Percentiles rank a stretch among this genome's conserved stretches.
phyloP scores from a whole-genome alignment of 2,797 vertebrate species.

The Macropus fuliginosus region DNA sequence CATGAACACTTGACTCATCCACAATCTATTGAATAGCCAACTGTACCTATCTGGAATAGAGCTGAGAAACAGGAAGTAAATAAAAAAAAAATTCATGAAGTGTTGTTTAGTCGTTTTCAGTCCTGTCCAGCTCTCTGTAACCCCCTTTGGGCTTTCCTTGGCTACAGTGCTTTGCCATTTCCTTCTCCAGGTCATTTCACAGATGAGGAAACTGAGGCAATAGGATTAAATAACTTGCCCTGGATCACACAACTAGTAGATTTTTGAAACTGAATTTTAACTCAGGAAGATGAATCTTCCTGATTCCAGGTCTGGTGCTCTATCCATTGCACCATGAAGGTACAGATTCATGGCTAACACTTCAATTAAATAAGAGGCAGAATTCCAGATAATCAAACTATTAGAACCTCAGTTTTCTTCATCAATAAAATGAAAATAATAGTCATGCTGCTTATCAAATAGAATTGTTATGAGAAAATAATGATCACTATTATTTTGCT shows the following conservation, averaged over 20 bases:
- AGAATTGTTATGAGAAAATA: not conserved
- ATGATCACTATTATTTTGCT: not conserved
- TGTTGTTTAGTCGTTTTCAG: too few species aligned
- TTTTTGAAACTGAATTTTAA: not conserved
- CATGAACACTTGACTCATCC: not conserved
- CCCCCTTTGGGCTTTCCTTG: not conserved
- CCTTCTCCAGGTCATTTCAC: not conserved
- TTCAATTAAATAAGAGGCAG: not conserved
- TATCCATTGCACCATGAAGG: not conserved
- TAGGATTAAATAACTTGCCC: not conserved
- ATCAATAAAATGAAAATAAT: not conserved
- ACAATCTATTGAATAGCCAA: not conserved
- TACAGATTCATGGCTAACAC: not conserved
- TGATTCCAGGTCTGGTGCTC: not conserved
- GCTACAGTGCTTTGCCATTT: not conserved
- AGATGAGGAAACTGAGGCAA: not conserved
- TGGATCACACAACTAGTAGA: not conserved
- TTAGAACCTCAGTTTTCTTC: not conserved
- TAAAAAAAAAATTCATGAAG: not conserved
- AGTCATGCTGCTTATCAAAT: not conserved
- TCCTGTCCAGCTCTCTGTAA: not conserved
- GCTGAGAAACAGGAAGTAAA: not conserved
- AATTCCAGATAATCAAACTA: not conserved
- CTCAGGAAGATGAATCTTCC: not conserved
- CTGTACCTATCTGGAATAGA: not conserved